Percentiles rank a stretch among this genome's conserved stretches.
Conservation (phyloP, 2,888 invertebrate genomes). For the Nephrotoma flavescens region DNA sequence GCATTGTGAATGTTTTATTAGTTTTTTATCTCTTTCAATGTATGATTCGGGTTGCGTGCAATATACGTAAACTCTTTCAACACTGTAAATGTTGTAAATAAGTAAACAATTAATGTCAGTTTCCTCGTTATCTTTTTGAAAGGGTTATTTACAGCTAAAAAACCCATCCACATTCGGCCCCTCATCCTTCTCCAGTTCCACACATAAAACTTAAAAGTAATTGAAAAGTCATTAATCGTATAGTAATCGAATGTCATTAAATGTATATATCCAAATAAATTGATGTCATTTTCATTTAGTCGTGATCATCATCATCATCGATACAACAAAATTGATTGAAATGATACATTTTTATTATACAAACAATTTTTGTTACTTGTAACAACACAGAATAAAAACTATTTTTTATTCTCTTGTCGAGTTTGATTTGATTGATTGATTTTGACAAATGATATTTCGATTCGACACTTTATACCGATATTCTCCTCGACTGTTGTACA, state of each 20-base stretch:
- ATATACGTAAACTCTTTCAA: too few relatives aligned
- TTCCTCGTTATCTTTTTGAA: too few relatives aligned
- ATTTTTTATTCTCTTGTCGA: not conserved
- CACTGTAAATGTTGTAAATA: too few relatives aligned
- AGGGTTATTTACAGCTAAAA: conserved; percentile 7
- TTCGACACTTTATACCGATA: not conserved
- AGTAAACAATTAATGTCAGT: too few relatives aligned
- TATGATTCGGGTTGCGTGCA: too few relatives aligned
- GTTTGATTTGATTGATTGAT: not conserved
- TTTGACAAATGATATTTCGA: conserved; percentile 2
- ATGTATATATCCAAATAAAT: not conserved
- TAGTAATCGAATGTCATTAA: not conserved
- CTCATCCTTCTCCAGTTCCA: not conserved
- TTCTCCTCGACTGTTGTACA: not conserved
- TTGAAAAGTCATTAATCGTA: not conserved
- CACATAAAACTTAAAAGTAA: not conserved
- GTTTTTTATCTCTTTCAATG: too few relatives aligned
- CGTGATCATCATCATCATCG: not conserved
- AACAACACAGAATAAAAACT: not conserved
- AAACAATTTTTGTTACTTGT: not conserved
- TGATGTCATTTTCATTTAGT: not conserved
- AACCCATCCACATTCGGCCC: too few relatives aligned
- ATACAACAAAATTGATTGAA: not conserved
- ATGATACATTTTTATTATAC: not conserved
- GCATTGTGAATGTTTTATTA: too few relatives aligned